Evolutionary conservation across 2,113 vertebrate genomes (phyloP).

Genomic region (Ciconia boyciana): DNA sequence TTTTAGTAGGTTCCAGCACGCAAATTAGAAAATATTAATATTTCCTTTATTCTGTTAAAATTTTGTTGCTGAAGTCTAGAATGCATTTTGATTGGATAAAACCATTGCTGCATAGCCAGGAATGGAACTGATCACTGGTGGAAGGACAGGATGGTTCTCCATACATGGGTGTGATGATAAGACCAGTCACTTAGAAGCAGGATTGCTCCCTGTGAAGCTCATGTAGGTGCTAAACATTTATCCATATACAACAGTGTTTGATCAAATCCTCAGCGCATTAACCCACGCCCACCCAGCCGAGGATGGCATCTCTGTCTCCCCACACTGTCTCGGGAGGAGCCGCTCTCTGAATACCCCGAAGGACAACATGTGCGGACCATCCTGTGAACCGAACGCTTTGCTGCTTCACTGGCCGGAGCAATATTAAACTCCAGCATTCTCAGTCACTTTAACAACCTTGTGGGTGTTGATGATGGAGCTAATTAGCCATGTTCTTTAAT

Average conservation of each 20-base stretch:
- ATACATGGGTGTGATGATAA: not conserved
- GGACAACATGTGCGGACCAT: accelerated
- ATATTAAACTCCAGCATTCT: not conserved
- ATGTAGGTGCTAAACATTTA: not conserved
- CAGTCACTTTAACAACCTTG: not conserved
- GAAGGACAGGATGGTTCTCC: not conserved
- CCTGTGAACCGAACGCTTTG: not conserved
- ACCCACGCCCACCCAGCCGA: not conserved
- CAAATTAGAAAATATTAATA: not conserved
- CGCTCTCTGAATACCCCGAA: not conserved
- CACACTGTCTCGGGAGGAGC: not conserved
- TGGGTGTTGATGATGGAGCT: conserved; percentile 58
- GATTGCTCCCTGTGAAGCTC: not conserved
- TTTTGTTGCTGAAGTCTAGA: not conserved
- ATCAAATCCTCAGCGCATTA: not conserved
- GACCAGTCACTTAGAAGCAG: not conserved
- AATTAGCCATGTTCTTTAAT: conserved; percentile 65
- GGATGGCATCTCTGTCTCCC: not conserved
- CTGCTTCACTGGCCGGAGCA: not conserved
- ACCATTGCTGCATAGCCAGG: not conserved
- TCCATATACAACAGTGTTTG: not conserved
- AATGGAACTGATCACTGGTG: not conserved
- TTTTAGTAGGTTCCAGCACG: not conserved
- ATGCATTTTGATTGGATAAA: not conserved
- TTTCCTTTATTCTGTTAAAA: not conserved